phyloP scores from a whole-genome alignment of 2,113 vertebrate genomes.

The Bujurquina vittata region DNA sequence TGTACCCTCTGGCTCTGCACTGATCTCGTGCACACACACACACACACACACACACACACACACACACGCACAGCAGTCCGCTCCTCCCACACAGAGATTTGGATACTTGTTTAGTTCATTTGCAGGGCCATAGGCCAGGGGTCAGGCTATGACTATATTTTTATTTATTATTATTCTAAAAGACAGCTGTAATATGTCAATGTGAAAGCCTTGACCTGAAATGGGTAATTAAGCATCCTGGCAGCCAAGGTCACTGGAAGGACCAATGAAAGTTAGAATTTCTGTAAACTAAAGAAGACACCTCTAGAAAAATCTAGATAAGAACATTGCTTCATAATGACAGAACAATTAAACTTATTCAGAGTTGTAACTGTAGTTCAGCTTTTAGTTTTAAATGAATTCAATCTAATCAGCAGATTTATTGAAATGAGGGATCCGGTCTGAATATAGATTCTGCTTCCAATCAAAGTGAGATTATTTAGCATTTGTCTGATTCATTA shows the following conservation, averaged over 20 bases:
- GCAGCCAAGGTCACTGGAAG: constrained; percentile 21
- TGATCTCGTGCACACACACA: constrained; percentile 21
- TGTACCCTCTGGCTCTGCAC: constrained; percentile 2
- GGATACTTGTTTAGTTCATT: constrained; percentile 17
- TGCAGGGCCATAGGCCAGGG: background rate
- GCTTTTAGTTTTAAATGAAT: background rate
- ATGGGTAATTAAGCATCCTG: constrained; percentile 6
- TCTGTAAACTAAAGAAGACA: background rate
- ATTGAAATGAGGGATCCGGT: background rate
- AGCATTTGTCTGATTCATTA: constrained; percentile 15
- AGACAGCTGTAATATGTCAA: constrained; percentile 1
- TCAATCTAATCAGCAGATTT: background rate
- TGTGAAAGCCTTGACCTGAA: constrained; percentile 2
- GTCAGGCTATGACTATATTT: constrained; percentile 3
- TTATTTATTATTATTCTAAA: constrained; percentile 30
- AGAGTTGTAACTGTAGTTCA: background rate
- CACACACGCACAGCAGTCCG: background rate
- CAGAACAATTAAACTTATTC: background rate
- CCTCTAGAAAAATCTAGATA: background rate
- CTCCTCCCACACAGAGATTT: constrained; percentile 28
- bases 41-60: constrained; percentile 1
- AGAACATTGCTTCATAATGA: background rate
- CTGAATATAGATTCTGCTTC: background rate
- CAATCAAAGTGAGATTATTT: constrained; percentile 15
- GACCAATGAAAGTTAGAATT: accelerated